phyloP scores from a whole-genome alignment of 2,888 invertebrate genomes.

The Syrphus vitripennis region DNA sequence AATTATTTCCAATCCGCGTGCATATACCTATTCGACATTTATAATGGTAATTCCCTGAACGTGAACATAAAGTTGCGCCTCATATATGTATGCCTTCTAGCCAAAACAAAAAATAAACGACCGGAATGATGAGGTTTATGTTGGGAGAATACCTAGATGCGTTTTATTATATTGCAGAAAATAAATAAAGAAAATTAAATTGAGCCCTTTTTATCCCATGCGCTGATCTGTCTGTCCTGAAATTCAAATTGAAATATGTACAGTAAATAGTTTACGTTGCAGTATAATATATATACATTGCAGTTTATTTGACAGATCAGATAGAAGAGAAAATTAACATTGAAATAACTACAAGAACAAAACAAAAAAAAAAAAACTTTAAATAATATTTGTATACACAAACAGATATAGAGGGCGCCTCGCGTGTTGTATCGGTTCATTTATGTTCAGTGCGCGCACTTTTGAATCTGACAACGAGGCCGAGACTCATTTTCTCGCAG shows the following conservation, averaged over 20 bases:
- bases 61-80: neutral
- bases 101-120: conserved; percentile 32
- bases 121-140: neutral
- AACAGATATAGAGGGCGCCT: neutral
- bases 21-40: conserved; percentile 54
- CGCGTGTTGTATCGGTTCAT: neutral
- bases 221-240: conserved; percentile 5
- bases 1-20: conserved; percentile 58
- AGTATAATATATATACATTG: conserved; percentile 4
- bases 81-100: neutral
- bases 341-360: neutral
- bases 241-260: conserved; percentile 53
- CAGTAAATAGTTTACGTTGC: neutral
- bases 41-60: conserved; percentile 55
- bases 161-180: conserved; percentile 26
- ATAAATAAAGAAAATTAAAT: conserved; percentile 48
- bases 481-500: neutral
- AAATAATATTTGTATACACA: neutral
- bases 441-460: neutral
- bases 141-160: neutral
- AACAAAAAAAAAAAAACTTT: conserved; percentile 23
- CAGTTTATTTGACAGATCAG: conserved; percentile 64
- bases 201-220: conserved; percentile 43
- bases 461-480: conserved; percentile 9
- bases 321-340: conserved; percentile 19